Evolutionary conservation across 2,113 vertebrate genomes (phyloP).

Genomic region (Albula goreensis): DNA sequence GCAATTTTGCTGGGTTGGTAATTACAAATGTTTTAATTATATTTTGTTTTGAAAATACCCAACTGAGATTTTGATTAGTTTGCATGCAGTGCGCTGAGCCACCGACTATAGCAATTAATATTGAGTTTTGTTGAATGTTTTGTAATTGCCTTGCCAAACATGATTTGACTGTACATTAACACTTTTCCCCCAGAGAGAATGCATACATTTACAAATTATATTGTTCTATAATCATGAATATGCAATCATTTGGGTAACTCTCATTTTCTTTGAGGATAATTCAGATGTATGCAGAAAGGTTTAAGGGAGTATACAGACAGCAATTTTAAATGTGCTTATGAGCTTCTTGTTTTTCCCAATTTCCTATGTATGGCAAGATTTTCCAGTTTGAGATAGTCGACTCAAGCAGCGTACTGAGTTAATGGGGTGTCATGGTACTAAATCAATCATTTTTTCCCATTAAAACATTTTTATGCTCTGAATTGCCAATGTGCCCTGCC

Average conservation of each 20-base stretch:
- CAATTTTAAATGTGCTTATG: neutral
- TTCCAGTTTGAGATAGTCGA: constrained; percentile 15
- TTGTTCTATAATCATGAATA: neutral
- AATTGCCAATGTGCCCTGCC: constrained; percentile 20
- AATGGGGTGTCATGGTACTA: constrained; percentile 35
- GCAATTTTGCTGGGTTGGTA: neutral
- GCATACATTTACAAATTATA: constrained; percentile 7
- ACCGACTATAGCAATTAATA: neutral
- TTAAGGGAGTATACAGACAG: neutral
- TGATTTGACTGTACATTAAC: constrained; percentile 1
- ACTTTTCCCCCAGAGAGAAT: neutral
- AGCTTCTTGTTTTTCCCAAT: neutral
- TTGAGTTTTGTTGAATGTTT: neutral
- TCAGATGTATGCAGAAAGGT: constrained; percentile 5
- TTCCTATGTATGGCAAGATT: constrained; percentile 22
- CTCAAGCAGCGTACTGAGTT: constrained; percentile 26
- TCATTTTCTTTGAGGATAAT: neutral
- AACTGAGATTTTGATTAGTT: constrained; percentile 20
- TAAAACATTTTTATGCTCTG: constrained; percentile 22
- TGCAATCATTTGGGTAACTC: neutral
- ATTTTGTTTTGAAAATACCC: constrained; percentile 11
- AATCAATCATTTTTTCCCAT: constrained; percentile 41
- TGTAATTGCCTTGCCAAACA: constrained; percentile 19
- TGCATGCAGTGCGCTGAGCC: neutral
- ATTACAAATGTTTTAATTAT: constrained; percentile 23